Conservation (phyloP, 2,888 invertebrate genomes). For the Periphyllus acericola region DNA sequence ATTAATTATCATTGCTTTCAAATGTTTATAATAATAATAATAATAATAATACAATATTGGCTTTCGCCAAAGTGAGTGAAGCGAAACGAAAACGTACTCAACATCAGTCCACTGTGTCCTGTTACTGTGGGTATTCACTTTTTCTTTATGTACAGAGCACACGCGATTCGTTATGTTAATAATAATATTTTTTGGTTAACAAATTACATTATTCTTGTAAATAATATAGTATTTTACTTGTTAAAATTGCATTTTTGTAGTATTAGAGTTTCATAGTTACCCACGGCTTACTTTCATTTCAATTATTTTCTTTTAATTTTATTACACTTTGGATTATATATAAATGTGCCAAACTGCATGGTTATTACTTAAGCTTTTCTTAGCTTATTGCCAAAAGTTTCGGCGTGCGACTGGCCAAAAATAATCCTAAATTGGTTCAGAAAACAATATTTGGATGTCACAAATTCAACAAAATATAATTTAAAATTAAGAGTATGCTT, state of each 20-base stretch:
- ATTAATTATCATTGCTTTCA: not conserved
- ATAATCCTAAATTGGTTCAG: slow-evolving; percentile 21
- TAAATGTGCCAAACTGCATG: not conserved
- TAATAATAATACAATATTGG: no score
- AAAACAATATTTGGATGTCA: slow-evolving; percentile 3
- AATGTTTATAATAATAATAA: not conserved
- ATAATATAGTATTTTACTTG: not conserved
- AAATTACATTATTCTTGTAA: not conserved
- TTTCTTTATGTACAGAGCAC: not conserved
- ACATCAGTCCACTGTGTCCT: not conserved
- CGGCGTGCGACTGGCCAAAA: not conserved
- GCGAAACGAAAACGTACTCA: not conserved
- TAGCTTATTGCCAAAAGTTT: slow-evolving; percentile 20
- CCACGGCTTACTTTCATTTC: not conserved
- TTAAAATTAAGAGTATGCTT: not conserved
- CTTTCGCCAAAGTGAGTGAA: not conserved
- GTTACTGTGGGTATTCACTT: not conserved
- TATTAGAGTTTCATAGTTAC: not conserved
- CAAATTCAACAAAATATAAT: not conserved
- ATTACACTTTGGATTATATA: not conserved
- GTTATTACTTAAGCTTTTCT: slow-evolving; percentile 25
- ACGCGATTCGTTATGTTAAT: no score
- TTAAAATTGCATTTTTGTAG: not conserved
- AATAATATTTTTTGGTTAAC: not conserved
- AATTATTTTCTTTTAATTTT: slow-evolving; percentile 10